A percentile compares a stretch with the other conserved stretches of the same genome.
phyloP scores from a whole-genome alignment of 1,140 invertebrate genomes.

The Drosophila athabasca region DNA sequence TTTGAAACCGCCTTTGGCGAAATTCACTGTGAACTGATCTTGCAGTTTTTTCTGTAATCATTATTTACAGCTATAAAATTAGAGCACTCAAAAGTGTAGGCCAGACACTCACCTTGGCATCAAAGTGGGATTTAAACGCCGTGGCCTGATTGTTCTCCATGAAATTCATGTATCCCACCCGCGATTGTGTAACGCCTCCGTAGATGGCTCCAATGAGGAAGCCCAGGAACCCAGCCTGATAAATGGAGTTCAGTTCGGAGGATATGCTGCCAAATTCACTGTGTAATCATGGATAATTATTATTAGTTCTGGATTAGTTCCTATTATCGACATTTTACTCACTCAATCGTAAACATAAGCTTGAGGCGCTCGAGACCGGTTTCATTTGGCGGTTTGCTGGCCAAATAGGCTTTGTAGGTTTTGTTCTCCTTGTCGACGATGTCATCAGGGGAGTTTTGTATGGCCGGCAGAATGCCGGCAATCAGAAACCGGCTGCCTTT shows the following conservation, averaged over 20 bases:
- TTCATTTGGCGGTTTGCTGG: slow-evolving; percentile 50
- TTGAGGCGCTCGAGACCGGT: slow-evolving; percentile 84
- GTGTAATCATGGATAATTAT: slow-evolving; percentile 72
- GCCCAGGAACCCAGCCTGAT: slow-evolving; percentile 85
- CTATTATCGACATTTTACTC: slow-evolving; percentile 44
- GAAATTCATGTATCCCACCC: slow-evolving; percentile 87
- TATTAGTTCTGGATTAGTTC: background rate
- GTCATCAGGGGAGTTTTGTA: slow-evolving; percentile 44
- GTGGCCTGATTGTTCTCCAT: slow-evolving; percentile 90
- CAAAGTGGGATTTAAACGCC: slow-evolving; percentile 86
- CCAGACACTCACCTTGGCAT: slow-evolving; percentile 86
- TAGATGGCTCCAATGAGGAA: slow-evolving; percentile 86
- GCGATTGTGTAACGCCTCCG: slow-evolving; percentile 87
- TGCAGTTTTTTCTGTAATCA: slow-evolving; percentile 87
- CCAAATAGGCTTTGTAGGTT: slow-evolving; percentile 70
- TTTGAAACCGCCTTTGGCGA: slow-evolving; percentile 88
- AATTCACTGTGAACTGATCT: slow-evolving; percentile 86
- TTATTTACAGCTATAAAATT: background rate
- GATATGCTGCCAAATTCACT: slow-evolving; percentile 87
- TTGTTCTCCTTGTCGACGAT: slow-evolving; percentile 66
- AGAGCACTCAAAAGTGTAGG: background rate
- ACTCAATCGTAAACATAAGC: slow-evolving; percentile 84
- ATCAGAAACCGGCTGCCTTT: slow-evolving; percentile 55
- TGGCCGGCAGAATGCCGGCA: slow-evolving; percentile 57
- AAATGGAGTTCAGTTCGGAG: slow-evolving; percentile 86